phyloP scores from a whole-genome alignment of 2,797 vertebrate genomes.

The Steatocranus sp. region DNA sequence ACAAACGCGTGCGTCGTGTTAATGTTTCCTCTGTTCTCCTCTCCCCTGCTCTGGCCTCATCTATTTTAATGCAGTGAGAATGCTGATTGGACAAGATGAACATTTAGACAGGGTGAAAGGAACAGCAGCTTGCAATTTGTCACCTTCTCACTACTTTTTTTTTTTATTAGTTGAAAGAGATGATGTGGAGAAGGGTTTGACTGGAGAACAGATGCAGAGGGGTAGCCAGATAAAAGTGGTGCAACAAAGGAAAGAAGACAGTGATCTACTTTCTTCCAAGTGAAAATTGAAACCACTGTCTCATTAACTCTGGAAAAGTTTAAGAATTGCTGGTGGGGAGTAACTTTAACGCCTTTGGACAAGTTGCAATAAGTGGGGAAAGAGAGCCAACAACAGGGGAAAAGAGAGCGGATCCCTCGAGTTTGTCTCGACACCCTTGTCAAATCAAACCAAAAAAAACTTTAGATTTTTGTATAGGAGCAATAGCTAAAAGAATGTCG shows the following conservation, averaged over 20 bases:
- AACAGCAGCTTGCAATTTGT: conserved; percentile 16
- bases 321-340: neutral
- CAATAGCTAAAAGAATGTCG: neutral
- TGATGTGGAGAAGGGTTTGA: neutral
- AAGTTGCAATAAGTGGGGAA: neutral
- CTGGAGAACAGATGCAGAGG: neutral
- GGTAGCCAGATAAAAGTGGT: neutral
- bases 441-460: neutral
- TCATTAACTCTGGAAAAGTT: conserved; percentile 28
- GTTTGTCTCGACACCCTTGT: neutral
- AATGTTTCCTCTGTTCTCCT: conserved; percentile 2
- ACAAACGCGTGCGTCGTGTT: neutral
- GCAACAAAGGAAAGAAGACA: neutral
- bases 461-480: neutral
- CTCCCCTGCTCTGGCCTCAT: neutral
- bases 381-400: neutral
- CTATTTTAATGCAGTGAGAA: conserved; percentile 15
- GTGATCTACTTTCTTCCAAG: neutral
- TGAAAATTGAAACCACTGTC: conserved; percentile 13
- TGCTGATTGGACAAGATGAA: conserved; percentile 30
- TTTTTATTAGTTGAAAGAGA: conserved; percentile 14
- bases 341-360: neutral
- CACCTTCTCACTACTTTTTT: conserved; percentile 5
- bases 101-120: conserved; percentile 1
- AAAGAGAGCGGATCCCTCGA: neutral